Percentiles rank a stretch among this genome's conserved stretches.
Evolutionary conservation across 2,888 invertebrate species (phyloP).

Genomic region (Eristalis pertinax): DNA sequence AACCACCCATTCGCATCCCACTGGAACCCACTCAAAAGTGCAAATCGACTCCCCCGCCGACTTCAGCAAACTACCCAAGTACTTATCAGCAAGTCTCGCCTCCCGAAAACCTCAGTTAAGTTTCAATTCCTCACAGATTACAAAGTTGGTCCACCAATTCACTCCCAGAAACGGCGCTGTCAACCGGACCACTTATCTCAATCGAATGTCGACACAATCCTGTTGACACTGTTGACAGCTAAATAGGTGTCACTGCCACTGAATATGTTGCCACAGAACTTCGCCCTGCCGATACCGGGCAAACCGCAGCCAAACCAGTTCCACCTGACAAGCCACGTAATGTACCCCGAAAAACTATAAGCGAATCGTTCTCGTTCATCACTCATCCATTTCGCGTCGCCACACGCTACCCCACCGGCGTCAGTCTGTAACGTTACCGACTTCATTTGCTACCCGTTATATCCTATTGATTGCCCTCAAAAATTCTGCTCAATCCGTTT

Average conservation of each 20-base stretch:
- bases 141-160: slow-evolving; percentile 3
- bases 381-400: slow-evolving; percentile 20
- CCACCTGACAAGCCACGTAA: slow-evolving; percentile 48
- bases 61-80: too few species aligned
- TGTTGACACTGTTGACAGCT: background rate
- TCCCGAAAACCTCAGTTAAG: slow-evolving; percentile 2
- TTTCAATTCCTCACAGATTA: slow-evolving; percentile 22
- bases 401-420: slow-evolving; percentile 1
- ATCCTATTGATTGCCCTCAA: slow-evolving; percentile 68
- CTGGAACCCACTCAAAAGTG: too few species aligned
- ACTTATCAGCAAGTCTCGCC: background rate
- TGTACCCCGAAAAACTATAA: slow-evolving; percentile 37
- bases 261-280: background rate
- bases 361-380: slow-evolving; percentile 34
- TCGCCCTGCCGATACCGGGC: background rate
- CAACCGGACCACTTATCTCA: background rate
- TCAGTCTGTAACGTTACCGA: slow-evolving; percentile 54
- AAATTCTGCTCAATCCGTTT: slow-evolving; percentile 64
- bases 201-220: background rate
- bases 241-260: background rate
- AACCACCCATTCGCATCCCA: too few species aligned
- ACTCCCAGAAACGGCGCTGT: background rate
- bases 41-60: too few species aligned
- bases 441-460: slow-evolving; percentile 71
- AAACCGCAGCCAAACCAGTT: background rate